A percentile compares a stretch with the other conserved stretches of the same genome.
Evolutionary conservation across 2,113 vertebrate genomes (phyloP).

Genomic region (Argyrosomus japonicus): DNA sequence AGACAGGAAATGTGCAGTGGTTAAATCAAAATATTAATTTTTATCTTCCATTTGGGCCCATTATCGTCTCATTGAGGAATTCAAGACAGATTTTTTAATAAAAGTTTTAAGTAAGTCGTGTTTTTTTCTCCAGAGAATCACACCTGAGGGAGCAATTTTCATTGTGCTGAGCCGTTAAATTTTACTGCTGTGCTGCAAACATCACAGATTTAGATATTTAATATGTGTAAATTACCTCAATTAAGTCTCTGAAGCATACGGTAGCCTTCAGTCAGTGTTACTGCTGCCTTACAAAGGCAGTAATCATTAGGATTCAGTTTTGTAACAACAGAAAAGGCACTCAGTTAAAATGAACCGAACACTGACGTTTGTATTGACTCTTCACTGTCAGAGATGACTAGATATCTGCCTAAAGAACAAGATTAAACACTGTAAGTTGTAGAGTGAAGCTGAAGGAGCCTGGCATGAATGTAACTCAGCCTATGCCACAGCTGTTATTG

Average conservation of each 20-base stretch:
- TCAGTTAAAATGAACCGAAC: neutral
- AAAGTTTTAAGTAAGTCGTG: neutral
- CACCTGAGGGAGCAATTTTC: neutral
- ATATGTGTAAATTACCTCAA: neutral
- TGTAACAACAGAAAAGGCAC: neutral
- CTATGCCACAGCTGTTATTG: slow-evolving; percentile 42
- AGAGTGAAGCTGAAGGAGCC: slow-evolving; percentile 5
- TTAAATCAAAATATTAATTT: neutral
- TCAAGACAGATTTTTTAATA: neutral
- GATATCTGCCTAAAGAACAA: neutral
- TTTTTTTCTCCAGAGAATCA: too few species aligned
- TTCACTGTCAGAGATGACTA: neutral
- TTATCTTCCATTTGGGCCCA: neutral
- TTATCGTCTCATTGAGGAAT: neutral
- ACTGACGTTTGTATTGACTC: neutral
- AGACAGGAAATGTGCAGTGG: neutral
- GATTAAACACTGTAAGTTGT: neutral
- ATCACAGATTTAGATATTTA: slow-evolving; percentile 1
- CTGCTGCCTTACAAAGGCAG: neutral
- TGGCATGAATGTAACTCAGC: slow-evolving; percentile 30
- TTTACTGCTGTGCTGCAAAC: neutral
- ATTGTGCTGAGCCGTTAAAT: neutral
- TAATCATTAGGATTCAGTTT: neutral
- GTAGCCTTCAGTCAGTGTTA: neutral
- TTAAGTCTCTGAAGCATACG: neutral